Percentiles rank a stretch among this genome's conserved stretches.
Evolutionary conservation across 1,140 invertebrate species (phyloP).

Genomic region (Drosophila pseudoananassae): DNA sequence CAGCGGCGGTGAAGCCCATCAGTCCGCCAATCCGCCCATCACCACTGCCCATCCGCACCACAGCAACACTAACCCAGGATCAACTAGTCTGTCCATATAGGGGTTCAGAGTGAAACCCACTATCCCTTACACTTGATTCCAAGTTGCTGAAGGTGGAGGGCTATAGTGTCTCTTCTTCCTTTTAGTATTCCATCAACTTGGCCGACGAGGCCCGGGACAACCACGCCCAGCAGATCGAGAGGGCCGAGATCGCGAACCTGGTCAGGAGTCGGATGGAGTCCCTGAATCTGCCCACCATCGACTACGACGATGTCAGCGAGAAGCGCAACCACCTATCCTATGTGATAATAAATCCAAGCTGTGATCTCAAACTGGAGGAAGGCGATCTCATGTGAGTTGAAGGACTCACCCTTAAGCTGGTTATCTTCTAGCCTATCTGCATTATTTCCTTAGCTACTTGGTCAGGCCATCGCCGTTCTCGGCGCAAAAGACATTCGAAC

Average conservation of each 20-base stretch:
- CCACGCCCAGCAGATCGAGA: slow-evolving; percentile 94
- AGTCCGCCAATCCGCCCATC: slow-evolving; percentile 7
- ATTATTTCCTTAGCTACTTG: slow-evolving; percentile 87
- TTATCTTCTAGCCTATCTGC: not conserved
- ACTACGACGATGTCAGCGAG: slow-evolving; percentile 97
- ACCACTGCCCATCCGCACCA: slow-evolving; percentile 30
- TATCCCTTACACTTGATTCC: not conserved
- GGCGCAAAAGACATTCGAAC: slow-evolving; percentile 96
- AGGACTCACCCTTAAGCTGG: no score
- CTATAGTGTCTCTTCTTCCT: not conserved
- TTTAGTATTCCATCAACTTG: slow-evolving; percentile 92
- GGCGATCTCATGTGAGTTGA: slow-evolving; percentile 95
- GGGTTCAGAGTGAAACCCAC: not conserved
- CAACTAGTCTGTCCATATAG: not conserved
- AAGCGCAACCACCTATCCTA: slow-evolving; percentile 97
- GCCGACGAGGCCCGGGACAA: slow-evolving; percentile 93
- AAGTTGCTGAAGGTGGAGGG: not conserved
- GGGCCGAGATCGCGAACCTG: slow-evolving; percentile 97
- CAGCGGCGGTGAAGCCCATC: slow-evolving; percentile 13
- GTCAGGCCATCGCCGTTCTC: slow-evolving; percentile 96
- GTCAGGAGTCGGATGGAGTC: slow-evolving; percentile 97
- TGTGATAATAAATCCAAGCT: slow-evolving; percentile 99
- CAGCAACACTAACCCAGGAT: slow-evolving; percentile 40
- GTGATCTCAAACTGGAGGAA: slow-evolving; percentile 97
- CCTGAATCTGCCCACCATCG: slow-evolving; percentile 93